A percentile compares a stretch with the other conserved stretches of the same genome.
These are phyloP conservation scores for Guaruba guarouba DNA, from an alignment of 2,113 vertebrate species.

Conservation along the genomic window DNA sequence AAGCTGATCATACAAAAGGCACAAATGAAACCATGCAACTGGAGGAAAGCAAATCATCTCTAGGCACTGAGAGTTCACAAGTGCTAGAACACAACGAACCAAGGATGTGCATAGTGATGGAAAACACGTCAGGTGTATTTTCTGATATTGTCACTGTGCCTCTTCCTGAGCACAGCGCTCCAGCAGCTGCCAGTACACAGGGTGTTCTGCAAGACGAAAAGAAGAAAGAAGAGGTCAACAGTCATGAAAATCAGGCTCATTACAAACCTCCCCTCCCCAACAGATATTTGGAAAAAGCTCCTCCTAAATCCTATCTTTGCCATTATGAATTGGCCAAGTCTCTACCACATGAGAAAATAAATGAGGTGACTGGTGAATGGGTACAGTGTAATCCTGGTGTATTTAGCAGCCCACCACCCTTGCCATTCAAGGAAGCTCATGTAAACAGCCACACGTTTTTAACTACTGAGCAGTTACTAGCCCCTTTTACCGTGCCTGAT, in stretches of 20 bases:
- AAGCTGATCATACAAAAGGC: neutral
- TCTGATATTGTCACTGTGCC: neutral
- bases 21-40: neutral
- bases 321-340: constrained; percentile 66
- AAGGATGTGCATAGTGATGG: accelerated
- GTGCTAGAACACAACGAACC: neutral
- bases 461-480: constrained; percentile 65
- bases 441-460: constrained; percentile 68
- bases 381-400: constrained; percentile 66
- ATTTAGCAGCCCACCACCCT: constrained; percentile 60
- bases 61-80: neutral
- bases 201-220: neutral
- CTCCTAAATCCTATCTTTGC: constrained; percentile 64
- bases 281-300: constrained; percentile 49
- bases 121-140: accelerated
- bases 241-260: constrained; percentile 29
- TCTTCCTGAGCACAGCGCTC: neutral
- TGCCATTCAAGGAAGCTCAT: constrained; percentile 74
- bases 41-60: neutral
- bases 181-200: neutral
- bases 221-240: neutral
- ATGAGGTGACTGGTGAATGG: constrained; percentile 59
- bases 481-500: constrained; percentile 71
- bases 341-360: constrained; percentile 53
- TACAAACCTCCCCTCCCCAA: constrained; percentile 37